Conservation (phyloP, 2,113 vertebrate genomes). For the Melanerpes aurifrons region DNA sequence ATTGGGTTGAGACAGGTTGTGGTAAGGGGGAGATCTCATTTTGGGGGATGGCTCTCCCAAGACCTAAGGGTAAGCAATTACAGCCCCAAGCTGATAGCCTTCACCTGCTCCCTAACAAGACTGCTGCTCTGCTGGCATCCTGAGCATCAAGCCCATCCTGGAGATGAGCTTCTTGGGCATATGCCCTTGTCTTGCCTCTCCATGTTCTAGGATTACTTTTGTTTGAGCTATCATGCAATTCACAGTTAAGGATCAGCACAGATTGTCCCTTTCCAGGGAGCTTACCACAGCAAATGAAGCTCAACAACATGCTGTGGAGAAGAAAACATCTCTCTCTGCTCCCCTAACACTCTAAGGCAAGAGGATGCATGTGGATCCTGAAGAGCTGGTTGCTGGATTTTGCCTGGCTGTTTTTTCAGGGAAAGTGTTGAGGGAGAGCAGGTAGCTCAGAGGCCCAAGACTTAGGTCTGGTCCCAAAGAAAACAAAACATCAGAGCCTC, state of each 20-base stretch:
- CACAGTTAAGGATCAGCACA: neutral
- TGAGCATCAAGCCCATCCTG: neutral
- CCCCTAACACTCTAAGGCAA: neutral
- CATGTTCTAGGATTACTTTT: neutral
- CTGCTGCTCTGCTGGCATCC: neutral
- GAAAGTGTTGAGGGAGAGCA: neutral
- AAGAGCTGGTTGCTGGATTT: neutral
- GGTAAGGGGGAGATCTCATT: neutral
- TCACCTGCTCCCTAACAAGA: neutral
- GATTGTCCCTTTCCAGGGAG: neutral
- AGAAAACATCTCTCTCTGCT: neutral
- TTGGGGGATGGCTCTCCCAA: neutral
- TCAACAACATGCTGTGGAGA: accelerated
- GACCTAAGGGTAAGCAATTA: neutral
- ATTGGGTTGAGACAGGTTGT: neutral
- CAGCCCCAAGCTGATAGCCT: neutral
- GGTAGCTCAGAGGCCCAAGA: conserved; percentile 27
- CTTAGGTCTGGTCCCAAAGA: conserved; percentile 47
- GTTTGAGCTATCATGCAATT: neutral
- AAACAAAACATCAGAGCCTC: conserved; percentile 37
- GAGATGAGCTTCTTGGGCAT: neutral
- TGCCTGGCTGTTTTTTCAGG: neutral
- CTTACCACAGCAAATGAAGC: neutral
- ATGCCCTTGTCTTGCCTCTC: neutral
- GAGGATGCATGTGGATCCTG: accelerated